These are phyloP conservation scores for Perdita meconis DNA, from an alignment of 2,888 invertebrate species.

Conservation along the genomic window DNA sequence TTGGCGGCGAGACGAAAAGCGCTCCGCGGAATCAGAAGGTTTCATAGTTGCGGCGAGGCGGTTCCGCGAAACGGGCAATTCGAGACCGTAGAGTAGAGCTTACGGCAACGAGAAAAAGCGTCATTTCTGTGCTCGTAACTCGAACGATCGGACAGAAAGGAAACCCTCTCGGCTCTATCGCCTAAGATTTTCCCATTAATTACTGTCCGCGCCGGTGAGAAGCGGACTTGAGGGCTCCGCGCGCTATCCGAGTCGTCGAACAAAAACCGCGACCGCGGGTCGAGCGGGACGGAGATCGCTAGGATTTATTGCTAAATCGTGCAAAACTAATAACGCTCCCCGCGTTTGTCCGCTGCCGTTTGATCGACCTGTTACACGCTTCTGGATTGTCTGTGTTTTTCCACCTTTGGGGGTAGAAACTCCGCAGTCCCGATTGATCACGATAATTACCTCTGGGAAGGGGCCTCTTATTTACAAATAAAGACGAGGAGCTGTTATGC, in stretches of 20 bases:
- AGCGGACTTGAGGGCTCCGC: constrained; percentile 43
- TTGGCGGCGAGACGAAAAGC: not conserved
- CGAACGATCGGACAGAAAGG: constrained; percentile 46
- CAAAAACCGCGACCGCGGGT: constrained; percentile 25
- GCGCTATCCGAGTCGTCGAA: not conserved
- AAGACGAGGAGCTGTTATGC: constrained; percentile 40
- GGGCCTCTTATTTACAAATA: constrained; percentile 60
- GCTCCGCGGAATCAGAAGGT: constrained; percentile 22
- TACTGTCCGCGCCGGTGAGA: constrained; percentile 48
- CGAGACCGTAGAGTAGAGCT: constrained; percentile 18
- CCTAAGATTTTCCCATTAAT: constrained; percentile 62
- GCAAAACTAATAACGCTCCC: constrained; percentile 65
- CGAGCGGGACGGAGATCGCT: constrained; percentile 31
- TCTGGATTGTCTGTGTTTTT: constrained; percentile 26
- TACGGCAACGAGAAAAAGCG: constrained; percentile 53
- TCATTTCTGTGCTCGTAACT: constrained; percentile 50
- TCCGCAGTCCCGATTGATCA: constrained; percentile 66
- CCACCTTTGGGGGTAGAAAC: not conserved
- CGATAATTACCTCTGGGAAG: constrained; percentile 72
- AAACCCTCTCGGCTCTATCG: constrained; percentile 39
- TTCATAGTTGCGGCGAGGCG: not conserved
- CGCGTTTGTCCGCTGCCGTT: constrained; percentile 39
- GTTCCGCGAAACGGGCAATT: constrained; percentile 39
- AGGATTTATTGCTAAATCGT: constrained; percentile 66
- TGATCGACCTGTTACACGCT: constrained; percentile 58